phyloP scores from a whole-genome alignment of 2,888 invertebrate species.

The Lycaena phlaeas region DNA sequence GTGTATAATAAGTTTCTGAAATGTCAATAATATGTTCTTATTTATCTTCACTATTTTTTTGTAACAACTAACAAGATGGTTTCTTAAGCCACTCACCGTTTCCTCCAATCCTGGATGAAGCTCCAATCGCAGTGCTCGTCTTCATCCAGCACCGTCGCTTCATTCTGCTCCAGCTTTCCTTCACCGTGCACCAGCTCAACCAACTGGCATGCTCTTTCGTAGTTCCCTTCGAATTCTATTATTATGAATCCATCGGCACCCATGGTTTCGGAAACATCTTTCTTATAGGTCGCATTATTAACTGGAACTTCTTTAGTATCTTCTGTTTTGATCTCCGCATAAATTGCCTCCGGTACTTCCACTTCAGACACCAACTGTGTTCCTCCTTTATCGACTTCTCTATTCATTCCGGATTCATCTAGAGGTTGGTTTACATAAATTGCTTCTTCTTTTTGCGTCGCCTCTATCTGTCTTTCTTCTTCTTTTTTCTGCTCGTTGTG shows the following conservation, averaged over 20 bases:
- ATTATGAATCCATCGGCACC: constrained; percentile 72
- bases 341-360: constrained; percentile 56
- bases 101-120: constrained; percentile 82
- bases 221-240: constrained; percentile 76
- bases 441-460: constrained; percentile 45
- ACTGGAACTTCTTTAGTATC: constrained; percentile 35
- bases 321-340: constrained; percentile 52
- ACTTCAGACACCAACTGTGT: constrained; percentile 50
- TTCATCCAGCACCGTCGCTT: constrained; percentile 58
- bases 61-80: too few species aligned
- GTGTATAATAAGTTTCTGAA: too few species aligned
- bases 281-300: constrained; percentile 57
- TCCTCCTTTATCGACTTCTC: constrained; percentile 47
- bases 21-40: too few species aligned
- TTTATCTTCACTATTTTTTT: too few species aligned
- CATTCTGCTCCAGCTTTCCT: constrained; percentile 52
- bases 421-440: constrained; percentile 57
- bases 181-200: constrained; percentile 72
- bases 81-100: constrained; percentile 77
- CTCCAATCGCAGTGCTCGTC: constrained; percentile 79
- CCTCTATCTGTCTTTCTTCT: constrained; percentile 33
- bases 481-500: constrained; percentile 61
- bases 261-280: constrained; percentile 51
- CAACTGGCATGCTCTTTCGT: constrained; percentile 72
- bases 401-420: constrained; percentile 42